A percentile compares a stretch with the other conserved stretches of the same genome.
Evolutionary conservation across 2,797 vertebrate species (phyloP).

Genomic region (Sibirionetta formosa): DNA sequence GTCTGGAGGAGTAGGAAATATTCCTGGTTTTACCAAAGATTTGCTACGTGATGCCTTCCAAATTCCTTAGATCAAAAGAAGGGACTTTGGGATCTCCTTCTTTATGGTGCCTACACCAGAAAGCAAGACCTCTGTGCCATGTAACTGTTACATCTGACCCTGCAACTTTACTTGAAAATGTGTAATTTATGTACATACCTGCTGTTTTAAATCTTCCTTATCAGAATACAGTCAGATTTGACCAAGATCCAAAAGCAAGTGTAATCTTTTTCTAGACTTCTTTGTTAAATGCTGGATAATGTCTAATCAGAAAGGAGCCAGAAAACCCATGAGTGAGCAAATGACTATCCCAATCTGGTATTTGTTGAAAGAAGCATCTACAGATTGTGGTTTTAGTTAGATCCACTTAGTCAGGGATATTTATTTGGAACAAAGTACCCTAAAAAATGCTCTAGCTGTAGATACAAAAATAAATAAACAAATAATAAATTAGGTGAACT

Average conservation of each 20-base stretch:
- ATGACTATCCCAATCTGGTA: not conserved
- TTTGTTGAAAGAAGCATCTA: conserved; percentile 30
- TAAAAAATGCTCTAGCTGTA: conserved; percentile 1
- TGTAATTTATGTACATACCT: not conserved
- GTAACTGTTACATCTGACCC: not conserved
- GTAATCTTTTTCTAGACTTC: not conserved
- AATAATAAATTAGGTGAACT: not conserved
- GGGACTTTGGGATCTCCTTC: not conserved
- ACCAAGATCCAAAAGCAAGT: not conserved
- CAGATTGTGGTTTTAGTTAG: conserved; percentile 41
- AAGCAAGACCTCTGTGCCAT: not conserved
- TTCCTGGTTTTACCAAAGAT: not conserved
- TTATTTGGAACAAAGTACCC: conserved; percentile 6
- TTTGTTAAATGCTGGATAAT: not conserved
- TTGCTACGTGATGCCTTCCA: not conserved
- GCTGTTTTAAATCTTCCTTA: conserved; percentile 31
- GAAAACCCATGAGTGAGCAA: not conserved
- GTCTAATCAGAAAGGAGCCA: not conserved
- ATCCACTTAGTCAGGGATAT: conserved; percentile 25
- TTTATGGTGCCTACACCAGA: not conserved
- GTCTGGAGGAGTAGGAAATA: not conserved
- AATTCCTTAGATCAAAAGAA: not conserved
- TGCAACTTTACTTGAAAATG: not conserved
- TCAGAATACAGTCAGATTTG: not conserved
- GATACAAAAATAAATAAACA: not conserved